Evolutionary conservation across 2,888 invertebrate genomes (phyloP).

Genomic region (Drosophila hamatofila): DNA sequence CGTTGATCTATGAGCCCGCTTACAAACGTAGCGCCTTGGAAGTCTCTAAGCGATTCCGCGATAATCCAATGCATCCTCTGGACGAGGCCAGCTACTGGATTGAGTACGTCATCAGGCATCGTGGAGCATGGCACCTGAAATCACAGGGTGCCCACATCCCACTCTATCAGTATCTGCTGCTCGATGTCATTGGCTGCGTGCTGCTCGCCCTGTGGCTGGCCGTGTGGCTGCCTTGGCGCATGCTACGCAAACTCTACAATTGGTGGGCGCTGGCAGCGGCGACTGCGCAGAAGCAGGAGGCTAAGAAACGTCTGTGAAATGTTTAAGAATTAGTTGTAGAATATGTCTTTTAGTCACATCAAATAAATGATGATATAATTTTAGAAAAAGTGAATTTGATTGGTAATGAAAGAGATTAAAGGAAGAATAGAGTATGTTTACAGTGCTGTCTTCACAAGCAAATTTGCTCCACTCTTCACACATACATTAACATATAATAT

Average conservation of each 20-base stretch:
- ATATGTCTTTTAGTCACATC: conserved; percentile 2
- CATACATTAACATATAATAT: too few species aligned
- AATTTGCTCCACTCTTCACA: background rate
- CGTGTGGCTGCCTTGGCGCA: conserved; percentile 72
- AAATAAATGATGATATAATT: conserved; percentile 56
- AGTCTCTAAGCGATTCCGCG: conserved; percentile 86
- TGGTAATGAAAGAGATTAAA: too few species aligned
- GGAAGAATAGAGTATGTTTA: too few species aligned
- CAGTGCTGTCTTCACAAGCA: too few species aligned
- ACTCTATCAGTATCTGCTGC: conserved; percentile 84
- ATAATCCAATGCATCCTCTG: conserved; percentile 87
- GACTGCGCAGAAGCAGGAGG: conserved; percentile 24
- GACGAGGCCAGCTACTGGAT: conserved; percentile 88
- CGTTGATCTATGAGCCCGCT: conserved; percentile 82
- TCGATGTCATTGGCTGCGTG: conserved; percentile 86
- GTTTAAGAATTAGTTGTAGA: background rate
- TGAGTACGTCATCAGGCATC: conserved; percentile 86
- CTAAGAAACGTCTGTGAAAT: conserved; percentile 57
- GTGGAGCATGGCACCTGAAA: conserved; percentile 84
- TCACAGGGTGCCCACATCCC: conserved; percentile 84
- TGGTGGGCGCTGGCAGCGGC: conserved; percentile 49
- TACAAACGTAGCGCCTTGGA: conserved; percentile 85
- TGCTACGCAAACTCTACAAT: conserved; percentile 51
- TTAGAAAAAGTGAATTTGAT: too few species aligned
- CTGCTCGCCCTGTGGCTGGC: conserved; percentile 59